A percentile compares a stretch with the other conserved stretches of the same genome.
These are phyloP conservation scores for Lepidurus packardi DNA, from an alignment of 1,140 invertebrate genomes.

Conservation along the genomic window DNA sequence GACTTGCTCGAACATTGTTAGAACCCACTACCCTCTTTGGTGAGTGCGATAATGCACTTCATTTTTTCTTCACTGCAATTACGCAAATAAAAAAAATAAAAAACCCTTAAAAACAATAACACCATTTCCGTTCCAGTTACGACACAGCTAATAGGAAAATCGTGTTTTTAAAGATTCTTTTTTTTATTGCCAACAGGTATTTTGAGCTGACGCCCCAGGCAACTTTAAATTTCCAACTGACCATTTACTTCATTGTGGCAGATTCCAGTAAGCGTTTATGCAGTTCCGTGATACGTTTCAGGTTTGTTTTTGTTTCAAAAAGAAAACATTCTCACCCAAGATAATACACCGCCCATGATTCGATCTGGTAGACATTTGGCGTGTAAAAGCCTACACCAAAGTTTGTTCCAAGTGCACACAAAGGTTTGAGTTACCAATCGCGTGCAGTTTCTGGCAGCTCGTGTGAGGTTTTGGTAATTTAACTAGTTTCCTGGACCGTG, in stretches of 20 bases:
- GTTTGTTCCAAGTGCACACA: not conserved
- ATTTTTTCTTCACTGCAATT: not conserved
- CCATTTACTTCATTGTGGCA: too few species aligned
- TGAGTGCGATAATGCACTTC: not conserved
- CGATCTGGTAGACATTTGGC: not conserved
- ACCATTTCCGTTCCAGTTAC: not conserved
- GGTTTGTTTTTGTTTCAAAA: not conserved
- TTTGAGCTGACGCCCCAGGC: not conserved
- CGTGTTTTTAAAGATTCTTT: not conserved
- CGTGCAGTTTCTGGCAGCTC: not conserved
- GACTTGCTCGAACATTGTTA: not conserved
- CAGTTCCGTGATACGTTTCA: not conserved
- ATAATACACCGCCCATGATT: slow-evolving; percentile 8
- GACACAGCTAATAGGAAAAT: not conserved
- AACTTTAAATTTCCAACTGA: too few species aligned
- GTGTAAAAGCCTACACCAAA: not conserved
- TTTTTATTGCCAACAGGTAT: not conserved
- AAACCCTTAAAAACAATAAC: too few species aligned
- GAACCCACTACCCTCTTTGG: not conserved
- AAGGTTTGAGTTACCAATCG: not conserved
- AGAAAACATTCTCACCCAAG: not conserved
- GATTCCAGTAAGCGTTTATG: too few species aligned
- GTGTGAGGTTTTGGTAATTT: not conserved
- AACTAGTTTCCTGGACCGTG: not conserved
- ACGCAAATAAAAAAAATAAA: not conserved